Conservation (phyloP, 2,888 invertebrate genomes). For the Eudemis profundana region DNA sequence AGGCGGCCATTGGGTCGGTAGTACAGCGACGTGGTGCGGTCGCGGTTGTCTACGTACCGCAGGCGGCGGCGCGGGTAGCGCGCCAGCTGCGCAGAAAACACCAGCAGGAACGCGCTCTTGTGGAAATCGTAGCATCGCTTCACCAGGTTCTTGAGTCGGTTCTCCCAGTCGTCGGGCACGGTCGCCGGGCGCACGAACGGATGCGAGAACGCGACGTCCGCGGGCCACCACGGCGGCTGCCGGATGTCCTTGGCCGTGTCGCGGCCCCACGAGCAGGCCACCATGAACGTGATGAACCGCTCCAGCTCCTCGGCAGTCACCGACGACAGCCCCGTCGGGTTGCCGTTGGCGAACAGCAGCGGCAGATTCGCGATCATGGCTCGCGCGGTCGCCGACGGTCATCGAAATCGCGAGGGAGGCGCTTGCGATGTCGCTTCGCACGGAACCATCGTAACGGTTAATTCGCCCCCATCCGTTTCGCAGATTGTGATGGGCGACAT, state of each 20-base stretch:
- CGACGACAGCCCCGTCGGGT: constrained; percentile 88
- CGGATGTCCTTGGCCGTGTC: constrained; percentile 84
- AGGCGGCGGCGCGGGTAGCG: constrained; percentile 87
- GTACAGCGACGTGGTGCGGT: constrained; percentile 90
- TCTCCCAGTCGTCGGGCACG: constrained; percentile 84
- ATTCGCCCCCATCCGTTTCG: constrained; percentile 62
- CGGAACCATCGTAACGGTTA: constrained; percentile 70
- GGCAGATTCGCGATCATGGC: constrained; percentile 90
- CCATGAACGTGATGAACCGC: constrained; percentile 90
- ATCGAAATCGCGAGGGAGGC: constrained; percentile 73
- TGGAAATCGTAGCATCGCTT: constrained; percentile 89
- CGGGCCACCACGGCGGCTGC: constrained; percentile 90
- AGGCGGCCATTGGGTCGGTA: constrained; percentile 87
- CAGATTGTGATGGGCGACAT: constrained; percentile 53
- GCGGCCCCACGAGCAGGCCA: constrained; percentile 90
- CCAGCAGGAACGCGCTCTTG: constrained; percentile 88
- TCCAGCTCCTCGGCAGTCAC: constrained; percentile 87
- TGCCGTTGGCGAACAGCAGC: constrained; percentile 89
- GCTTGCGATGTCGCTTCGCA: constrained; percentile 72
- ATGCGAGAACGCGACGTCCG: constrained; percentile 87
- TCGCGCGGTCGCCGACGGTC: constrained; percentile 74
- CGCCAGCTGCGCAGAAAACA: constrained; percentile 89
- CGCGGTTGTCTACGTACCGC: constrained; percentile 89
- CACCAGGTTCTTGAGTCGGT: constrained; percentile 87
- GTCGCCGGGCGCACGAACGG: constrained; percentile 85